Evolutionary conservation across 2,113 vertebrate genomes (phyloP).

Genomic region (Cyanoramphus novaezelandiae): DNA sequence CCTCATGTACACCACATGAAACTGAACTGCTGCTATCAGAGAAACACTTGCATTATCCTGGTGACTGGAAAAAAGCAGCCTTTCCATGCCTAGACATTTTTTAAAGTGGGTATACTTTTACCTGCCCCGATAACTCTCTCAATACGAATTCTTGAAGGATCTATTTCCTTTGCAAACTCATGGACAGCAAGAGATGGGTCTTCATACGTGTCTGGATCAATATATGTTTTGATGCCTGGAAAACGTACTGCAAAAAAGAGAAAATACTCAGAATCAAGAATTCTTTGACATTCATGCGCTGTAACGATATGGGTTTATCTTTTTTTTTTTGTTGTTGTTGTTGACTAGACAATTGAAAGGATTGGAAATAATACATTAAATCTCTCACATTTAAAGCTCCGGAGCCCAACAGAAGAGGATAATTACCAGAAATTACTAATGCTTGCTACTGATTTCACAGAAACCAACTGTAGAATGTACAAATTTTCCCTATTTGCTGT

Average conservation of each 20-base stretch:
- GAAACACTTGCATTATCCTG: background rate
- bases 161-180: conserved; percentile 97
- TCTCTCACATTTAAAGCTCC: background rate
- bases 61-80: background rate
- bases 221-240: conserved; percentile 91
- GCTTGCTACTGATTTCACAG: background rate
- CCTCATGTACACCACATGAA: background rate
- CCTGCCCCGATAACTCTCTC: conserved; percentile 96
- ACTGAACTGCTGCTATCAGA: background rate
- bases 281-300: background rate
- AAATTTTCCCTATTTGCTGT: background rate
- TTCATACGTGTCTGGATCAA: conserved; percentile 95
- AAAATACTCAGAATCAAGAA: background rate
- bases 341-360: background rate
- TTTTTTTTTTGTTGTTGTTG: rapidly evolving
- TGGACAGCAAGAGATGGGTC: conserved; percentile 92
- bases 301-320: rapidly evolving
- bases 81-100: background rate
- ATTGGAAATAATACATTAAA: background rate
- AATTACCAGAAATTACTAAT: background rate
- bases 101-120: conserved; percentile 55
- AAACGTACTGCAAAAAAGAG: conserved; percentile 79
- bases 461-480: background rate
- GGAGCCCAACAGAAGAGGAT: background rate
- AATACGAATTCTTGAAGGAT: conserved; percentile 92